Percentiles rank a stretch among this genome's conserved stretches.
Evolutionary conservation across 2,113 vertebrate species (phyloP).

Genomic region (Podarcis raffonei): DNA sequence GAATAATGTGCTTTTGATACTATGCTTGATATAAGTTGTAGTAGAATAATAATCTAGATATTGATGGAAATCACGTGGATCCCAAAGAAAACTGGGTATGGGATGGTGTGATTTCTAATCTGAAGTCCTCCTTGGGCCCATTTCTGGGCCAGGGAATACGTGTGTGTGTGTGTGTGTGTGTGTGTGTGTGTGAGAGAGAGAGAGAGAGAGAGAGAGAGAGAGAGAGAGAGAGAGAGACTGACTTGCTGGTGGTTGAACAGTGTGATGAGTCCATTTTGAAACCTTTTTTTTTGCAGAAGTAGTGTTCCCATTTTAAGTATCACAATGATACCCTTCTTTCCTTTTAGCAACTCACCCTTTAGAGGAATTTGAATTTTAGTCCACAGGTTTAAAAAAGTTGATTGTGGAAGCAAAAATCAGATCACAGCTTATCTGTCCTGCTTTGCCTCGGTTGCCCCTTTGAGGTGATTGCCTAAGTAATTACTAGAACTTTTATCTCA

Average conservation of each 20-base stretch:
- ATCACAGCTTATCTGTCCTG: no score
- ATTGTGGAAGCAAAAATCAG: background rate
- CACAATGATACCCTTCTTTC: background rate
- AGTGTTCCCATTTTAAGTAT: background rate
- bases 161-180: no score
- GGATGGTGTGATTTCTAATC: background rate
- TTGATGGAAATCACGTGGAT: background rate
- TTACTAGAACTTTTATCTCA: no score
- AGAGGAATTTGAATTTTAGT: background rate
- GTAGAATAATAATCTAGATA: background rate
- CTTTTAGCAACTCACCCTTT: background rate
- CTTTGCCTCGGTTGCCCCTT: background rate
- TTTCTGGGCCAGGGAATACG: background rate
- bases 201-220: no score
- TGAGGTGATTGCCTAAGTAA: no score
- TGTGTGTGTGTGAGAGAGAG: no score
- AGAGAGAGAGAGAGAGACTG: no score
- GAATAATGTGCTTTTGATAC: constrained; percentile 4
- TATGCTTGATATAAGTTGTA: background rate
- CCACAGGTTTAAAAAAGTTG: background rate
- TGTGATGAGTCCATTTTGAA: background rate
- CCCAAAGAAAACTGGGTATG: background rate
- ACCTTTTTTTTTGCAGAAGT: background rate
- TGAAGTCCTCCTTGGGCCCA: background rate
- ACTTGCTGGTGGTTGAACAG: no score